phyloP scores from a whole-genome alignment of 2,888 invertebrate genomes.

The Disparrhopalites patrizii region DNA sequence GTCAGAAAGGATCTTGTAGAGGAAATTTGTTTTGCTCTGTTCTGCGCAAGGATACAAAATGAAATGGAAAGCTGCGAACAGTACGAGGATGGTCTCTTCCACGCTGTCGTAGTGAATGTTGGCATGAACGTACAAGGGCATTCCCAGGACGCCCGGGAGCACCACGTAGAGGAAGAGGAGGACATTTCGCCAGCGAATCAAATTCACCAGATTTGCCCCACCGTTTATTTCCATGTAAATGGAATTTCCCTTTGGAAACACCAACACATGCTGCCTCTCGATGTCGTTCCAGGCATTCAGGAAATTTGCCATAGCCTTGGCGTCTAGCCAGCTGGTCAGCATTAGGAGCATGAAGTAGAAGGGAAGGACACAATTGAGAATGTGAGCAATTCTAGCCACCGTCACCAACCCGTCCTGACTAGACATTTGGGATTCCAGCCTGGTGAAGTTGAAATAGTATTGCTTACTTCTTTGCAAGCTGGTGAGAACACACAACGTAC shows the following conservation, averaged over 20 bases:
- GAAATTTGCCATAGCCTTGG: not conserved
- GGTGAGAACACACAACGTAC: no score
- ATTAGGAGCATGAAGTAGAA: not conserved
- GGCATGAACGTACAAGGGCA: conserved; percentile 6
- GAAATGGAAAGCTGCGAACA: not conserved
- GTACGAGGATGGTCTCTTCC: not conserved
- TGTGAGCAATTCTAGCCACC: no score
- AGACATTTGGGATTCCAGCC: no score
- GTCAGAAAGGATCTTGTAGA: not conserved
- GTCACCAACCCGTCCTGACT: no score
- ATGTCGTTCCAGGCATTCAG: conserved; percentile 4
- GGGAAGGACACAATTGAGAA: no score
- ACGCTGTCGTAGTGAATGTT: not conserved
- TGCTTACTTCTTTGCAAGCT: no score
- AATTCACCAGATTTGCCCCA: not conserved
- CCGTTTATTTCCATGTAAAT: not conserved
- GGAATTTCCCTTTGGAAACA: not conserved
- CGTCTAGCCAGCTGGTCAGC: conserved; percentile 3
- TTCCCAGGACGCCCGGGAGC: not conserved
- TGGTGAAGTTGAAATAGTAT: no score
- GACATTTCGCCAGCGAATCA: conserved; percentile 1
- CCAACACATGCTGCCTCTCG: not conserved
- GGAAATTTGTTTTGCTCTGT: no score
- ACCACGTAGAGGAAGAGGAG: not conserved
- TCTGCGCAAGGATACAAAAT: not conserved